phyloP scores from a whole-genome alignment of 2,888 invertebrate genomes.

The Hemicrepidius hirtus region DNA sequence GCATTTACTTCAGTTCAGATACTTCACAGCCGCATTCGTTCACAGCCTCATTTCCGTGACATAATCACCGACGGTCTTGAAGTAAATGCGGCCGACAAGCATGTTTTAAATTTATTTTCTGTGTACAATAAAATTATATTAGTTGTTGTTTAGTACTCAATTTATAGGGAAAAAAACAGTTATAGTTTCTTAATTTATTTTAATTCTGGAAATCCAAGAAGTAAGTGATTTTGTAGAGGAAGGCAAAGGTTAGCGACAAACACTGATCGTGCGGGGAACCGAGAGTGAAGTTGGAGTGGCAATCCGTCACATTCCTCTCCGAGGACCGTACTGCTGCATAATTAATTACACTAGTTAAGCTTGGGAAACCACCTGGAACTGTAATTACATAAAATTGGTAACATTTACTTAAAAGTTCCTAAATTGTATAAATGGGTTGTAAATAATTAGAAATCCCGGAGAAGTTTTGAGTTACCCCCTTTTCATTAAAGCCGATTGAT shows the following conservation, averaged over 20 bases:
- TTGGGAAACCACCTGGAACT: slow-evolving; percentile 53
- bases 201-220: background rate
- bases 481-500: background rate
- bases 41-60: no score
- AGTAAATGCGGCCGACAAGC: no score
- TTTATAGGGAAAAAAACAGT: no score
- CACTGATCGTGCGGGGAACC: slow-evolving; percentile 42
- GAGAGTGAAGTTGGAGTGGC: slow-evolving; percentile 50
- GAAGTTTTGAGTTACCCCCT: slow-evolving; percentile 1
- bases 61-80: no score
- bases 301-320: slow-evolving; percentile 53
- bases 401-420: slow-evolving; percentile 49
- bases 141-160: no score
- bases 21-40: no score
- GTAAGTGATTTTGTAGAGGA: slow-evolving; percentile 32
- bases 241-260: slow-evolving; percentile 40
- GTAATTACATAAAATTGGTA: slow-evolving; percentile 52
- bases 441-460: slow-evolving; percentile 33
- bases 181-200: background rate
- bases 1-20: no score
- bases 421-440: slow-evolving; percentile 36
- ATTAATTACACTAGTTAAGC: slow-evolving; percentile 53
- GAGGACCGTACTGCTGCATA: slow-evolving; percentile 48
- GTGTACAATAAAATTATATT: no score
- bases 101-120: no score